Evolutionary conservation across 2,113 vertebrate genomes (phyloP), one percentile per base, ranked within the genome.

Genomic region (Myotis brandtii): DNA sequence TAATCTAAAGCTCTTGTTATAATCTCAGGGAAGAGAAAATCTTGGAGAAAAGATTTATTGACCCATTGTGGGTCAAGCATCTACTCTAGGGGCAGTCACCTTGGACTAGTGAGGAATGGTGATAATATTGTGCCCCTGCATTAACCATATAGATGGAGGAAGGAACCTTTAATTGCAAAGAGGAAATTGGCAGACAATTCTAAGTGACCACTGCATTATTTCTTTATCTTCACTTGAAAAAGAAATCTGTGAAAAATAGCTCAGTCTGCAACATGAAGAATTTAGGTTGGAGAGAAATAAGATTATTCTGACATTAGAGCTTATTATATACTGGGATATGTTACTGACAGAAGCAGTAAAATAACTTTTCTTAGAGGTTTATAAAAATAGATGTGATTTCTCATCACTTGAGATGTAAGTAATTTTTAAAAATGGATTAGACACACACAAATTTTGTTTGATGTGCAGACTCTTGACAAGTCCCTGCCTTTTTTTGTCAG

Each of bases 341-440:
- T 76, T 94, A 95, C 89, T 93, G 59, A 94, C 92, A 86, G 87
- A 89, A 85, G 76, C 85, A 95, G 87, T 62, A 62, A 91, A 89
- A 92, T 95, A 34, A 94, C 91, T 97, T 97, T 96, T 96, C 94
- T 81, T 94, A 86, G 95, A 85, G 32, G 23, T 89, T 84, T 94
- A 86, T 92, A 97, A 96, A 97, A 97, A 96, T 96, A 97, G 95
- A 94, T 96, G 40, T 96, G 92, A 92, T 94, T 97, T 97, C 94
- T 95, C 93, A 97, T 97, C 97, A 94, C 80, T 95, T 96, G 75
- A 95, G 77, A 97, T 97, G 93, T 95, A 97, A 95, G 94, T 95
- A 86, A 62, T 93, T 96, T 96, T 96, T 93, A 70, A 64, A 94
- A 97, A 93, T 91, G 93, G 86, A 96, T 96, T 96, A 96, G 83